These are phyloP conservation scores for Glossophaga mutica DNA, from an alignment of 2,797 vertebrate species.

Conservation along the genomic window DNA sequence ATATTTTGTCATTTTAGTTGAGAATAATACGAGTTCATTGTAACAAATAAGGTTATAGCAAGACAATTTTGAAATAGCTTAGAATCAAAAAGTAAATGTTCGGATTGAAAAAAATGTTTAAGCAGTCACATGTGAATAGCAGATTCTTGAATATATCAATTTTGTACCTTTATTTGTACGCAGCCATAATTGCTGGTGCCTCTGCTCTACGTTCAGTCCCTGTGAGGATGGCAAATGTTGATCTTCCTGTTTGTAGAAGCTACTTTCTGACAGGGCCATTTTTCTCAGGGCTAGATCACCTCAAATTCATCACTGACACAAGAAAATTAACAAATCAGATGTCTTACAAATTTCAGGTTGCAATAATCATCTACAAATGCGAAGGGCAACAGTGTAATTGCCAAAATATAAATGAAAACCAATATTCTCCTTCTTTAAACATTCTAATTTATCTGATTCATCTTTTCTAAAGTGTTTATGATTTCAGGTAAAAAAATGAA, in stretches of 20 bases:
- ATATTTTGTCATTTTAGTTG: neutral
- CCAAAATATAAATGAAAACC: neutral
- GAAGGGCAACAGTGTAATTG: neutral
- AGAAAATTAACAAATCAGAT: slow-evolving; percentile 41
- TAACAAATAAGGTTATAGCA: neutral
- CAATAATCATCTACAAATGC: neutral
- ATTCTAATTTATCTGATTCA: slow-evolving; percentile 39
- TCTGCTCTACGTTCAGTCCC: neutral
- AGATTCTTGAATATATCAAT: neutral
- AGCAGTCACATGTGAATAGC: neutral
- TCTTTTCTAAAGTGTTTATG: neutral
- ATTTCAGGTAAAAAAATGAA: slow-evolving; percentile 18
- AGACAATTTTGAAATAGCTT: neutral
- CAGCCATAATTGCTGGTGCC: neutral
- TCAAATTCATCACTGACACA: neutral
- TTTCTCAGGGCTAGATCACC: neutral
- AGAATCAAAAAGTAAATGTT: neutral
- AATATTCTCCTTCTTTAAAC: slow-evolving; percentile 13
- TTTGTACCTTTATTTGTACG: neutral
- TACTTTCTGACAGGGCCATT: neutral
- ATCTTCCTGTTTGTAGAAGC: neutral
- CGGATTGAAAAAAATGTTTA: neutral
- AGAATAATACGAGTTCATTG: neutral
- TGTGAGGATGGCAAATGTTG: neutral
- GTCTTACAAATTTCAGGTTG: neutral